Base-by-base conservation (phyloP, 2,888 invertebrate genomes). In the Synanthedon vespiformis region DNA sequence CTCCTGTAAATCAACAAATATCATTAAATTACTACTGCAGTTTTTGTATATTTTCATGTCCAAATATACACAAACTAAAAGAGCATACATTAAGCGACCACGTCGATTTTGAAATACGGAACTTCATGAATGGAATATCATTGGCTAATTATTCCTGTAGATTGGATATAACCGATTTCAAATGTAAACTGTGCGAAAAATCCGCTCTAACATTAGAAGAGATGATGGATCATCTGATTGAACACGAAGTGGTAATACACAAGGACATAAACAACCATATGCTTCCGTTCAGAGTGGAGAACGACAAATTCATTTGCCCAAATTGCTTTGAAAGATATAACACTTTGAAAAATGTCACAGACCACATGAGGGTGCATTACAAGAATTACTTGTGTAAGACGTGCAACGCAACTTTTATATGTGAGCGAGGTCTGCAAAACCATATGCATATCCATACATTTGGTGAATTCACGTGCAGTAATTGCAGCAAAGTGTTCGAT, bases 181-280 rank as follows among this genome's bases (percentile, higher is more conserved):
- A 64, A 40, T 83, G 82, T 54, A 67, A 63, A 2, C 54, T 77
- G 18, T 83, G 83, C 50, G 57, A 70, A 0, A 52, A 55, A 1
- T 52, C 57, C 22, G 57, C 80, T 0, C 59, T 65, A 1, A 63
- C 63, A 2, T 52, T 83, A 2, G 71, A 77, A 2, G 64, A 63
- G 2, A 54, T 81, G 12, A 71, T 77, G 61, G 64, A 71, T 4
- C 83, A 83, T 61, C 61, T 82, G 14, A 72, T 70, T 50, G 63
- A 62, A 0, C 80, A 82, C 40, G 64, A 70, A 0, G 72, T 69
- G 40, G 56, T 65, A 22, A 71, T 80, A 52, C 72, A 77, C 57
- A 66, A 68, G 40, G 73, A 78, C 51, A 68, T 83, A 3, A 80
- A 79, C 51, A 80, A 74, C 54, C 77, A 80, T 50, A 73, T 83